phyloP scores from a whole-genome alignment of 2,113 vertebrate genomes.

The Daboia siamensis region DNA sequence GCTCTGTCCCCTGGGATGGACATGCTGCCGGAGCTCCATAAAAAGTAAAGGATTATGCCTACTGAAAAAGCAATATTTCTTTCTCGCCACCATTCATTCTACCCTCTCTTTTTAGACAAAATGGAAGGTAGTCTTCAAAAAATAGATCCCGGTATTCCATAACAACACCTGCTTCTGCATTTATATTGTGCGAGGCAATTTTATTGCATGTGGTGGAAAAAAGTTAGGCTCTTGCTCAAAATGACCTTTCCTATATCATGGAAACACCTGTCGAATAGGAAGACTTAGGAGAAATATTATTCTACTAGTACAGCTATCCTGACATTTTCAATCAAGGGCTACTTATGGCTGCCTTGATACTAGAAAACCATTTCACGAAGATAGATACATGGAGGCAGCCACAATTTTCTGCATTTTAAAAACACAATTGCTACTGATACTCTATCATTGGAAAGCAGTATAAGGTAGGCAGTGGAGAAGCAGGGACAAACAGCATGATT shows the following conservation, averaged over 20 bases:
- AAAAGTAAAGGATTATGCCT: not conserved
- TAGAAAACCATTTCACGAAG: not conserved
- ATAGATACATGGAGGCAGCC: not conserved
- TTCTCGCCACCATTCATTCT: not conserved
- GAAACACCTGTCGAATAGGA: conserved; percentile 34
- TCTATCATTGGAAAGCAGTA: not conserved
- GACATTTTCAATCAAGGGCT: not conserved
- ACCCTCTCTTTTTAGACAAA: not conserved
- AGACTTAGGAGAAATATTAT: not conserved
- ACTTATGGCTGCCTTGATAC: not conserved
- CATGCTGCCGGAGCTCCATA: not conserved
- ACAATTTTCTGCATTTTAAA: conserved; percentile 14
- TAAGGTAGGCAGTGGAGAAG: conserved; percentile 1
- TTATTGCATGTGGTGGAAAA: conserved; percentile 27
- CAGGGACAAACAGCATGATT: not conserved
- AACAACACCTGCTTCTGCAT: not conserved
- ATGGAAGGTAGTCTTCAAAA: not conserved
- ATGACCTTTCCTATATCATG: not conserved
- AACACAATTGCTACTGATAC: not conserved
- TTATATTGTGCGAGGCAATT: not conserved
- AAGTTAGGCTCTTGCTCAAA: conserved; percentile 29
- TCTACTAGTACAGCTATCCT: not conserved
- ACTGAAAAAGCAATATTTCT: not conserved
- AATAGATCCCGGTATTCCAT: not conserved
- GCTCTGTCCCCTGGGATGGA: not conserved